These are phyloP conservation scores for Apis laboriosa DNA, from an alignment of 1,140 invertebrate genomes.

Conservation along the genomic window DNA sequence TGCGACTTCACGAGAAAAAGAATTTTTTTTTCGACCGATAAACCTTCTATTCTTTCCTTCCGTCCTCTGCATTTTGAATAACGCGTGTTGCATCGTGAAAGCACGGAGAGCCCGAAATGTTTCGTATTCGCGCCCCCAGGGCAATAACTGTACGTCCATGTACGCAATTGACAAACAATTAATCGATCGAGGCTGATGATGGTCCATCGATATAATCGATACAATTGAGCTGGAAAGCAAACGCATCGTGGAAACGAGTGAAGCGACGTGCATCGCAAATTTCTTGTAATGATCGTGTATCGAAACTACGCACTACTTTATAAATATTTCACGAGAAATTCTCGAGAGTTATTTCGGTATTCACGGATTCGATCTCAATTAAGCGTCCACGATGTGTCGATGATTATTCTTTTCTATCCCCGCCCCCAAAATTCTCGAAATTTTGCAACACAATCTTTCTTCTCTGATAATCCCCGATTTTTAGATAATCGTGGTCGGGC, in stretches of 20 bases:
- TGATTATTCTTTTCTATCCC: no score
- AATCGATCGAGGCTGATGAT: background rate
- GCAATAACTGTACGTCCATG: no score
- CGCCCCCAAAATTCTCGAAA: no score
- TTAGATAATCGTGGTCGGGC: background rate
- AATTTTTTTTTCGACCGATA: no score
- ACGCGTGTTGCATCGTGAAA: no score
- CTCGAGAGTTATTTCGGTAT: background rate
- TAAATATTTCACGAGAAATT: background rate
- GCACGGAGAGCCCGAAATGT: background rate
- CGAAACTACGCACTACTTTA: background rate
- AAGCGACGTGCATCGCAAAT: conserved; percentile 21
- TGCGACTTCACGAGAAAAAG: no score
- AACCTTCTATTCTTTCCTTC: no score
- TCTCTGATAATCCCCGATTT: no score
- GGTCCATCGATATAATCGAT: background rate
- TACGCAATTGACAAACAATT: conserved; percentile 7
- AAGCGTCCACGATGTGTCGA: no score
- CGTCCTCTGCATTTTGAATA: no score
- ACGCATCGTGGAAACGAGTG: background rate
- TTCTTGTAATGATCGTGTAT: background rate
- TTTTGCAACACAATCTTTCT: no score
- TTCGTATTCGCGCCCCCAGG: no score
- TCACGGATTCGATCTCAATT: background rate
- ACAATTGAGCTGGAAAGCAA: background rate